Conservation (phyloP, 2,113 vertebrate genomes). For the Clupea harengus region DNA sequence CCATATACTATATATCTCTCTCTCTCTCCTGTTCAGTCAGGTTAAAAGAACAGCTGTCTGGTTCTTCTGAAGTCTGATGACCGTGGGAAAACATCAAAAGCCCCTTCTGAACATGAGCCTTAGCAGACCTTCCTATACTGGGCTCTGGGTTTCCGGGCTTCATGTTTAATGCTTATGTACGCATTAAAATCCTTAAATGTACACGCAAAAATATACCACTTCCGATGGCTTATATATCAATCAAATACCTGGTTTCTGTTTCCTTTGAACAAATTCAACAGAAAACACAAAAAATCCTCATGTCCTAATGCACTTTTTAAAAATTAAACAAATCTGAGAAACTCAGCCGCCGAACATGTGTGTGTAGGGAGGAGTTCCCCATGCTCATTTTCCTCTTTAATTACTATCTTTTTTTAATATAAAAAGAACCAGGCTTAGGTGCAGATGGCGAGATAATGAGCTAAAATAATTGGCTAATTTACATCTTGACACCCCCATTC, state of each 20-base stretch:
- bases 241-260: neutral
- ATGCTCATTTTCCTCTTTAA: neutral
- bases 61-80: neutral
- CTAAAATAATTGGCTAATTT: conserved; percentile 37
- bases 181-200: neutral
- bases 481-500: conserved; percentile 21
- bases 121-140: neutral
- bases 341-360: neutral
- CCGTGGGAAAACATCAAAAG: neutral
- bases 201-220: neutral
- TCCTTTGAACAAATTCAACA: neutral
- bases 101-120: neutral
- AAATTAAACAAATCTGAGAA: neutral
- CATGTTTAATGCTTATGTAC: neutral
- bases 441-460: conserved; percentile 30
- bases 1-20: neutral
- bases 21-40: neutral
- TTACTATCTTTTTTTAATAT: neutral
- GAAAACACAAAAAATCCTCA: neutral
- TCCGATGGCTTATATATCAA: neutral
- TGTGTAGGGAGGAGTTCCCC: neutral
- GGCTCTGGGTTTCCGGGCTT: neutral
- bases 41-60: neutral
- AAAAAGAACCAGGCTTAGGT: neutral
- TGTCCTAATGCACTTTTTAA: neutral